phyloP scores from a whole-genome alignment of 2,888 invertebrate genomes.

The Tribolium freemani region DNA sequence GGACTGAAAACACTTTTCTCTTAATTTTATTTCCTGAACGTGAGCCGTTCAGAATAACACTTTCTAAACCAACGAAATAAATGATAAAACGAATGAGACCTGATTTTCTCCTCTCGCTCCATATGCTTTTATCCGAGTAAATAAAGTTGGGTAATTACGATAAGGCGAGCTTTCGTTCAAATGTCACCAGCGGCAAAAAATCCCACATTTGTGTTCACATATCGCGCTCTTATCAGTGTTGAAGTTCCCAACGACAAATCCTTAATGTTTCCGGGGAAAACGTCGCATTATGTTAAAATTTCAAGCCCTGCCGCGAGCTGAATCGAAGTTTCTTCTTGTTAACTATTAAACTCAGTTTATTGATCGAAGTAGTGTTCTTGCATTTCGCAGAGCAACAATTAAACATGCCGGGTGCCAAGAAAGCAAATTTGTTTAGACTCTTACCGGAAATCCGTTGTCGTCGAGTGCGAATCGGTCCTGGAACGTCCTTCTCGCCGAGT shows the following conservation, averaged over 20 bases:
- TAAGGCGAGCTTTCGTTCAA: conserved; percentile 9
- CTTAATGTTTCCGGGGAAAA: neutral
- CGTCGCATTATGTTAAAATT: neutral
- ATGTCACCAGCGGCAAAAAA: conserved; percentile 8
- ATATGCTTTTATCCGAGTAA: too few relatives aligned
- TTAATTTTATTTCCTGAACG: neutral
- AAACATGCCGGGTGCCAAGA: conserved; percentile 5
- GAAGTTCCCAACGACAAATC: neutral
- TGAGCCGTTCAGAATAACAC: neutral
- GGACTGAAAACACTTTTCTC: neutral
- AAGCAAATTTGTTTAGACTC: conserved; percentile 39
- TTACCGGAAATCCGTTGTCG: conserved; percentile 62
- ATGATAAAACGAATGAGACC: too few relatives aligned
- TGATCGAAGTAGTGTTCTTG: neutral
- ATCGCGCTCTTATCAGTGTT: neutral
- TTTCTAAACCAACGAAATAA: neutral
- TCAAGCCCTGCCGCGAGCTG: neutral
- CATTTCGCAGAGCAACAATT: conserved; percentile 9
- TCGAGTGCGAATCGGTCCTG: conserved; percentile 62
- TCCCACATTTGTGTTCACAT: neutral
- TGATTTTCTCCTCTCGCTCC: too few relatives aligned
- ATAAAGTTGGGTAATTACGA: conserved; percentile 1
- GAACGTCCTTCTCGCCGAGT: conserved; percentile 64
- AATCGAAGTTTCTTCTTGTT: neutral
- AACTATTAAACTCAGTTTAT: neutral